Evolutionary conservation across 2,888 invertebrate species (phyloP), one percentile per base, ranked within the genome.

Genomic region (Lissocephala sabroskyi): DNA sequence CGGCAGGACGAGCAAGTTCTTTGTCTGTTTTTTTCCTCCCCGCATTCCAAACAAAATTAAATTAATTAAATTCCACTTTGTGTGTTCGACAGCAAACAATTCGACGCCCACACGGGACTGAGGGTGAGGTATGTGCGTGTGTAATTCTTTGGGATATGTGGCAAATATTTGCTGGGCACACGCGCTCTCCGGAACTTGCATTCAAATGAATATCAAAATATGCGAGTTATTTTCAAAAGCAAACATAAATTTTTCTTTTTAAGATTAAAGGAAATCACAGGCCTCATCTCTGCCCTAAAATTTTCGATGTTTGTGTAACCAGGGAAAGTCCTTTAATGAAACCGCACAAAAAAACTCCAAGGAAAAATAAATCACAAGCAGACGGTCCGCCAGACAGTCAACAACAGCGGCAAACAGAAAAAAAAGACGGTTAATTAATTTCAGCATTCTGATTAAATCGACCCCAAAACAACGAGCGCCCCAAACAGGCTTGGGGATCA

Each of bases 381-480:
- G n/a, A n/a, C n/a, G n/a, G n/a, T n/a, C n/a, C n/a, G n/a, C n/a
- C n/a, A n/a, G n/a, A n/a, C n/a, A n/a, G n/a, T n/a, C n/a, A n/a
- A n/a, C n/a, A n/a, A n/a, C n/a, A n/a, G n/a, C n/a, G n/a, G n/a
- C n/a, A n/a, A n/a, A n/a, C n/a, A n/a, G n/a, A n/a, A n/a, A n/a
- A n/a, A n/a, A n/a, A n/a, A n/a, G n/a, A n/a, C 71, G 65, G 59
- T 75, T 73, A 76, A 73, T 71, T 76, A 75, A 71, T 56, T 73
- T 66, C 45, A 56, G 60, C 57, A n/a, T 49, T 50, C 57, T 57
- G 62, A 53, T 57, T 59, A 45, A 68, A 62, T 44, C 39, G 47
- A 53, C 45, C 52, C 41, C 52, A 52, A 41, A 52, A 49, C 46
- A 49, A 46, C 44, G 29, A 29, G 29, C 11, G 30, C 11, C 39